Evolutionary conservation across 2,113 vertebrate genomes (phyloP).

Genomic region (Zosterops hypoxanthus): DNA sequence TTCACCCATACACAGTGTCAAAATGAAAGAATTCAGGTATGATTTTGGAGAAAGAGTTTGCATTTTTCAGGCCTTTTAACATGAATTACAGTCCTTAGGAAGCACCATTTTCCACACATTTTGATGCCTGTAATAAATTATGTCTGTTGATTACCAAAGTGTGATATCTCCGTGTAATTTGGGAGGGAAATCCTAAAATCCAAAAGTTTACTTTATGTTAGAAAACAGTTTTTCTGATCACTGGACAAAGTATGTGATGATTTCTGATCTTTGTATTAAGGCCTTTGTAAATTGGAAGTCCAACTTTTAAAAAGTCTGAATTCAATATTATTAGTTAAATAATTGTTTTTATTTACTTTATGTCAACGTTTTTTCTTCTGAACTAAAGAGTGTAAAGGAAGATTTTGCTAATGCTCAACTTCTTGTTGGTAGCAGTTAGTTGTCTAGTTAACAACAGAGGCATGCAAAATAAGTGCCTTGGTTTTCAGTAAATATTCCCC

Average conservation of each 20-base stretch:
- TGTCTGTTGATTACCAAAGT: background rate
- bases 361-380: background rate
- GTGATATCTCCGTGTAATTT: background rate
- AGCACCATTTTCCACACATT: background rate
- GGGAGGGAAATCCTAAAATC: background rate
- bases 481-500: background rate
- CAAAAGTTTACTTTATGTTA: background rate
- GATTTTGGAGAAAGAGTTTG: background rate
- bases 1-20: background rate
- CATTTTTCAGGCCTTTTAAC: background rate
- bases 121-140: background rate
- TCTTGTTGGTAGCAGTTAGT: background rate
- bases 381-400: background rate
- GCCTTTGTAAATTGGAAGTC: background rate
- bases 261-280: background rate
- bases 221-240: background rate
- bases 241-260: background rate
- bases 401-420: background rate
- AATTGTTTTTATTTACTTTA: background rate
- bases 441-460: background rate
- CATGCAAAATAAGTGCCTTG: background rate
- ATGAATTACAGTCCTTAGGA: background rate
- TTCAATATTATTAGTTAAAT: background rate
- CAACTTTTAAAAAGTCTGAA: background rate
- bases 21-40: background rate